A percentile compares a stretch with the other conserved stretches of the same genome.
These are phyloP conservation scores for Diarsia dahlii DNA, from an alignment of 2,888 invertebrate species.

Conservation along the genomic window DNA sequence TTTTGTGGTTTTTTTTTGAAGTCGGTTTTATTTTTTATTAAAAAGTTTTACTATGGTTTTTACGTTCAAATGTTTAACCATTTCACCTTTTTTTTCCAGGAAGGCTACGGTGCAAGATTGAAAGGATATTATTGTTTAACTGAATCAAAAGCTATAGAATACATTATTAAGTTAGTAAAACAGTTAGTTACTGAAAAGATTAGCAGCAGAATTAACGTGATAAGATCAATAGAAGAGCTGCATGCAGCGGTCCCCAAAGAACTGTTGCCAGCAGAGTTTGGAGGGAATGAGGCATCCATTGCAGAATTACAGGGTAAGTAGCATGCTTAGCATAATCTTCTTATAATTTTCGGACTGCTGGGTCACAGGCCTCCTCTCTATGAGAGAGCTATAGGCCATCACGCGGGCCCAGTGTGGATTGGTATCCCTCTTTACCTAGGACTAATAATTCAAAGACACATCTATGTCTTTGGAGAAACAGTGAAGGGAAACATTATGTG, in stretches of 20 bases:
- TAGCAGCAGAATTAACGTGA: background rate
- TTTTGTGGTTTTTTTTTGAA: too few relatives aligned
- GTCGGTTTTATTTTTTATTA: too few relatives aligned
- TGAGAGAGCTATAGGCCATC: too few relatives aligned
- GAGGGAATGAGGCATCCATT: background rate
- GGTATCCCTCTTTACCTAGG: too few relatives aligned
- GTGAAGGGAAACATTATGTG: too few relatives aligned
- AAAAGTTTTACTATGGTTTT: too few relatives aligned
- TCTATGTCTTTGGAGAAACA: too few relatives aligned
- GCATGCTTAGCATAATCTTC: background rate
- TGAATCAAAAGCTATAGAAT: background rate
- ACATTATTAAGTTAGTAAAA: background rate
- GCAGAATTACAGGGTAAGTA: background rate
- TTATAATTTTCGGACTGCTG: too few relatives aligned
- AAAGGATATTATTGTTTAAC: background rate
- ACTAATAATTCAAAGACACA: too few relatives aligned
- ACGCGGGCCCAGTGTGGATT: too few relatives aligned
- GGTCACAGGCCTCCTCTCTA: too few relatives aligned
- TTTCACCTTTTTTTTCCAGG: background rate
- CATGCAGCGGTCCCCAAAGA: background rate
- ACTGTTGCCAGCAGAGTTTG: background rate
- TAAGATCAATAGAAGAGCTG: background rate
- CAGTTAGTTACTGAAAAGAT: slow-evolving; percentile 2
- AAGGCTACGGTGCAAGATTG: slow-evolving; percentile 1
- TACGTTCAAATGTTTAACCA: background rate